Base-by-base conservation (phyloP, 2,113 vertebrate genomes). In the Corythornis madagascariensis region DNA sequence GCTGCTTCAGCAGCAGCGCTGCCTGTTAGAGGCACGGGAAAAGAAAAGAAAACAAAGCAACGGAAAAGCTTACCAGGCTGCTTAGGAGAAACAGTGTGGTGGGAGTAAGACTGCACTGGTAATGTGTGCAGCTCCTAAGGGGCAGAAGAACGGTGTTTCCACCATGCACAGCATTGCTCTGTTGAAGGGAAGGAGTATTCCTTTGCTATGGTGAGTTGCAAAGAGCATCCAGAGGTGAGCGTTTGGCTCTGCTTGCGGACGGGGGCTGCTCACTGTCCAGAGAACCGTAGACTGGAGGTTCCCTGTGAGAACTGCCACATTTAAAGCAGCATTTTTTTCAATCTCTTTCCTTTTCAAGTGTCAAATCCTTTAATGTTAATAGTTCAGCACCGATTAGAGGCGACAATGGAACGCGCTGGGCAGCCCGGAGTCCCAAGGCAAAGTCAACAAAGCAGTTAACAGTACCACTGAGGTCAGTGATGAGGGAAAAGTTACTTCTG, bases 331-430 rank as follows among this genome's bases (percentile, higher is more conserved):
- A 43, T 65, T 82, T 92, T 79, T 67, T 88, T 90, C 63, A 66
- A 3, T 63, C 38, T 60, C 9, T 83, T 78, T 78, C 21, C 69
- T 70, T 72, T 90, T 85, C 69, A 73, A 92, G 33, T 86, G 47
- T 82, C 56, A 89, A 94, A 75, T 85, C 19, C 43, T 89, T 95
- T 86, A 82, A 52, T 13, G 19, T 92, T 94, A 80, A 86, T 88
- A 67, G 55, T 89, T 91, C 81, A 88, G 16, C 22, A 52, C 45
- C 5, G 3, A 59, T 96, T 96, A 67, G n/a, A 86, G 64, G 45
- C 75, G 88, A 64, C 94, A 70, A 89, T 48, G 86, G 73, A 96
- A 88, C 22, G 33, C 64, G 6, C 55, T 86, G 78, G 59, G 52
- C 56, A 92, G 70, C 84, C 65, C n/a, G 11, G 35, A 77, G 61